Conservation (phyloP, 2,797 vertebrate species). For the Eulemur albifrons region DNA sequence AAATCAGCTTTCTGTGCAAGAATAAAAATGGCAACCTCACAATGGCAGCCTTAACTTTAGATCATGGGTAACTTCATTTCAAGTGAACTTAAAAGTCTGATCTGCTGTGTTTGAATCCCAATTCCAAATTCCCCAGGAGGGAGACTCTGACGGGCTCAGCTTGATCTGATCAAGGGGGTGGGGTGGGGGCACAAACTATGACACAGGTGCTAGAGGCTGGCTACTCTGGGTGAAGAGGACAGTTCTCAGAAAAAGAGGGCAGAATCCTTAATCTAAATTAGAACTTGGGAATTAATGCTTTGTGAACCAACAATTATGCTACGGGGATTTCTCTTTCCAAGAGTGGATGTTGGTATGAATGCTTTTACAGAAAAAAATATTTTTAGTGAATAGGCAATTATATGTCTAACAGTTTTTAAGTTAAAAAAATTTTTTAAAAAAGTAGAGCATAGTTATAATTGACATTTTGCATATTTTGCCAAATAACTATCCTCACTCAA, state of each 20-base stretch:
- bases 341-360: neutral
- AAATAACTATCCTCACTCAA: slow-evolving; percentile 16
- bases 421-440: neutral
- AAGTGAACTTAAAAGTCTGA: neutral
- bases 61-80: neutral
- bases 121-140: neutral
- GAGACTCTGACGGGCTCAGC: neutral
- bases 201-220: neutral
- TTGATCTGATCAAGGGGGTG: neutral
- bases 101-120: neutral
- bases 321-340: slow-evolving; percentile 1
- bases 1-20: neutral
- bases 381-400: neutral
- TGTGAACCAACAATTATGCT: neutral
- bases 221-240: neutral
- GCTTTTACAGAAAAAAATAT: slow-evolving; percentile 34
- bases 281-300: neutral
- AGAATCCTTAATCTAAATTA: slow-evolving; percentile 17
- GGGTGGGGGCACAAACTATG: neutral
- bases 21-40: neutral
- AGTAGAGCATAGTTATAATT: neutral
- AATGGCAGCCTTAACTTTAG: neutral
- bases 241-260: neutral
- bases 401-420: neutral
- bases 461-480: neutral